Evolutionary conservation across 1,140 invertebrate species (phyloP), one percentile per base, ranked within the genome.

Genomic region (Bicyclus anynana): DNA sequence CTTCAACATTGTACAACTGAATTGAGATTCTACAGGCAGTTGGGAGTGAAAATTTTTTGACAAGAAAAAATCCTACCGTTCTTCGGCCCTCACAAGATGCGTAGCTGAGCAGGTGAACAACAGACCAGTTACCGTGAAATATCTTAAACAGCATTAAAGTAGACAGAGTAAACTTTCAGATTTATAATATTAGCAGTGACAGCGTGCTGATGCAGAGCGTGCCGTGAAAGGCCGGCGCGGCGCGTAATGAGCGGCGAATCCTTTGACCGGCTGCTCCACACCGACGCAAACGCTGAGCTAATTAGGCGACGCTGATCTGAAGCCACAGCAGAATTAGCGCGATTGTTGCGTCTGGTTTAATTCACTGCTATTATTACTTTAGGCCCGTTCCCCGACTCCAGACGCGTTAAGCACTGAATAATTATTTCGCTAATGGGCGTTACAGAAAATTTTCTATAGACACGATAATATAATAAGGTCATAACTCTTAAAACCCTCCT

Each of bases 281-380:
- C 58, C 59, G 69, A 67, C 63, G 72, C 75, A 77, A 87, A 83
- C 72, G 79, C 70, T 67, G 69, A 71, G 72, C 80, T 87, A 87
- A 87, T 87, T 87, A 87, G 74, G 72, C 83, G 71, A 65, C 68
- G 70, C 69, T 74, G 72, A 87, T 84, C 76, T 78, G 73, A 82
- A 84, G 74, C 84, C 80, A 66, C 80, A 76, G 62, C 72, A 62
- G 70, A 80, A 81, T 87, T 84, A 85, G 71, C 69, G 68, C 69
- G 67, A 81, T 78, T 79, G 71, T 77, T 62, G 23, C 51, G 65
- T 50, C 54, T 65, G 64, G 65, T 61, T 77, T 73, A 70, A 71
- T 74, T 61, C 61, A 58, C 49, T 62, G 50, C 54, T 51, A 33
- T 51, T 23, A 48, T 55, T 52, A 46, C 33, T 29, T 50, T 51